Evolutionary conservation across 2,113 vertebrate genomes (phyloP).

Genomic region (Sturnus vulgaris): DNA sequence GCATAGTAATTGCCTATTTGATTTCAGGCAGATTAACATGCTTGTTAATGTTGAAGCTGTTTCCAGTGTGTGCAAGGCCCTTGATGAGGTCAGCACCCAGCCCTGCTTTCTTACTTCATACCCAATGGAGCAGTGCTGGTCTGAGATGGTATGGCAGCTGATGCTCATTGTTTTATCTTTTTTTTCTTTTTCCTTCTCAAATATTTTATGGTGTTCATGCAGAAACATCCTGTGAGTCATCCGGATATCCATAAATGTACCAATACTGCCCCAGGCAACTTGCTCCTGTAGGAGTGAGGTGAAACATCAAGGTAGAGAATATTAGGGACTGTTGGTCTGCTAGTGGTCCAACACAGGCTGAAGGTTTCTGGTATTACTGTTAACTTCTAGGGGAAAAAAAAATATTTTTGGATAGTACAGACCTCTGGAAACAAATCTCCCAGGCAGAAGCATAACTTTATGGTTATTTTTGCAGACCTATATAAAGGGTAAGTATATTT

Average conservation of each 20-base stretch:
- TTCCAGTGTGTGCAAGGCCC: background rate
- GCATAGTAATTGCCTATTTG: constrained; percentile 12
- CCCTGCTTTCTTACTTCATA: background rate
- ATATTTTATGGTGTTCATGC: background rate
- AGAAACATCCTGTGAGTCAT: background rate
- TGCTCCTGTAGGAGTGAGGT: background rate
- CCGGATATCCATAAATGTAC: background rate
- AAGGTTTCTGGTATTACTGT: background rate
- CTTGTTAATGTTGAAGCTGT: background rate
- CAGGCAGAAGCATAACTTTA: background rate
- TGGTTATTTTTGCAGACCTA: background rate
- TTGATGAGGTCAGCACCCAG: background rate
- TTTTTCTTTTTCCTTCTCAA: background rate
- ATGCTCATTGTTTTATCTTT: background rate
- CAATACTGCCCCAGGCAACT: background rate
- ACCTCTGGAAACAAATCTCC: background rate
- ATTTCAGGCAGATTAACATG: constrained; percentile 9
- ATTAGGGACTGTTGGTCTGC: background rate
- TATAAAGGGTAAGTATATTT: background rate
- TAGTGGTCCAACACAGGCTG: background rate
- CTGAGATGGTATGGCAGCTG: background rate
- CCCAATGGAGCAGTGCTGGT: background rate
- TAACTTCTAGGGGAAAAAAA: background rate
- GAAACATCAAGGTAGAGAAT: background rate
- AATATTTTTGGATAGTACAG: background rate